A percentile compares a stretch with the other conserved stretches of the same genome.
Evolutionary conservation across 2,888 invertebrate genomes (phyloP).

Genomic region (Dendrolimus houi): DNA sequence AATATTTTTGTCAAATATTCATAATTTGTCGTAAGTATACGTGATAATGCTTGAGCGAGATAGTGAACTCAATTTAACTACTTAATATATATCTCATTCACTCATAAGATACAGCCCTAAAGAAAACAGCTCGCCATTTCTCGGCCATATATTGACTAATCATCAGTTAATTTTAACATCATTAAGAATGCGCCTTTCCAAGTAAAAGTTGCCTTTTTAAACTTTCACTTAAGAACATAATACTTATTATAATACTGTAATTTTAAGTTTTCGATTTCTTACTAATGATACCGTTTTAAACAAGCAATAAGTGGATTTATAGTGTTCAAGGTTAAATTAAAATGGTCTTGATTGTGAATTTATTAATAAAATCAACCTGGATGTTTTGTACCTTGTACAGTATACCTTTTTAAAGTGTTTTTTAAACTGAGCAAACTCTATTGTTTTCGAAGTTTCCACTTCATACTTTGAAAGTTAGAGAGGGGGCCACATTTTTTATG

Average conservation of each 20-base stretch:
- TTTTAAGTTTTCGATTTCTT: not conserved
- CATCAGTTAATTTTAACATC: slow-evolving; percentile 15
- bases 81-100: slow-evolving; percentile 2
- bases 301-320: too few relatives aligned
- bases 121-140: slow-evolving; percentile 4
- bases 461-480: too few relatives aligned
- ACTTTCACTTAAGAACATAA: slow-evolving; percentile 2
- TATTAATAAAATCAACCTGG: too few relatives aligned
- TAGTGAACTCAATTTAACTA: not conserved
- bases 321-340: too few relatives aligned
- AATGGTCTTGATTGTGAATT: too few relatives aligned
- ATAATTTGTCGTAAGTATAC: not conserved
- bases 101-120: not conserved
- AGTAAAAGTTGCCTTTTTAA: slow-evolving; percentile 21
- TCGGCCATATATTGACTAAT: slow-evolving; percentile 2
- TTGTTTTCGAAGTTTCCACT: too few relatives aligned
- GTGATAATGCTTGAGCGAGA: not conserved
- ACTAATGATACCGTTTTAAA: not conserved
- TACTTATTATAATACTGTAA: slow-evolving; percentile 2
- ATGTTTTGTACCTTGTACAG: too few relatives aligned
- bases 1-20: too few relatives aligned
- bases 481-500: too few relatives aligned
- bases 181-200: slow-evolving; percentile 13
- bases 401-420: too few relatives aligned
- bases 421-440: too few relatives aligned